These are phyloP conservation scores for Drosophila suzukii DNA, from an alignment of 1,140 invertebrate species.

Conservation along the genomic window DNA sequence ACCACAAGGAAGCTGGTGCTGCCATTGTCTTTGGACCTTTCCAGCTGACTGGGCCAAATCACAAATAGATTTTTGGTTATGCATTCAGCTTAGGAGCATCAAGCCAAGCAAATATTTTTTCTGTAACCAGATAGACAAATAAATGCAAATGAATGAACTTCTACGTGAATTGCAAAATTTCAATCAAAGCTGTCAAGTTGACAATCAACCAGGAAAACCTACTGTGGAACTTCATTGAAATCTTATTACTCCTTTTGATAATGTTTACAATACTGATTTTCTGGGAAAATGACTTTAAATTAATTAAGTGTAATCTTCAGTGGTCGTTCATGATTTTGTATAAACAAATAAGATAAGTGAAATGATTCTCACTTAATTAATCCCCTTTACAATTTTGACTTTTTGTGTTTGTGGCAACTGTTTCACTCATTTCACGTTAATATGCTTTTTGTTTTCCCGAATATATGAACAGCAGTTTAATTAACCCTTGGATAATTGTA, in stretches of 20 bases:
- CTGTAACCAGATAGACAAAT: conserved; percentile 22
- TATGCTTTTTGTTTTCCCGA: too few species aligned
- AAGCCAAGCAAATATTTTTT: conserved; percentile 11
- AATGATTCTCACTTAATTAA: too few species aligned
- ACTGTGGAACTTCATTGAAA: not conserved
- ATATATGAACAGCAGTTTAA: too few species aligned
- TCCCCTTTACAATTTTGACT: too few species aligned
- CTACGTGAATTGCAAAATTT: not conserved
- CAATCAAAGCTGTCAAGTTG: not conserved
- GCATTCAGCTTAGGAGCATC: conserved; percentile 18
- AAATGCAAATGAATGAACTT: conserved; percentile 25
- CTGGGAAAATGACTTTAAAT: not conserved
- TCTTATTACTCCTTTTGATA: not conserved
- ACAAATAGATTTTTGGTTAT: conserved; percentile 29
- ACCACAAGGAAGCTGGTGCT: conserved; percentile 6
- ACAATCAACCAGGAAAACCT: not conserved
- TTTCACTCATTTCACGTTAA: too few species aligned
- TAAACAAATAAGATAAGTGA: not conserved
- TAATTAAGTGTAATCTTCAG: not conserved
- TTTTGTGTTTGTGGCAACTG: too few species aligned
- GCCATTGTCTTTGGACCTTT: conserved; percentile 11
- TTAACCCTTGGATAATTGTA: too few species aligned
- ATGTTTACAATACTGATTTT: not conserved
- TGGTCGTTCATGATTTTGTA: not conserved
- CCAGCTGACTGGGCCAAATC: conserved; percentile 23